Base-by-base conservation (phyloP, 2,113 vertebrate genomes). In the Nannobrachium achirus region DNA sequence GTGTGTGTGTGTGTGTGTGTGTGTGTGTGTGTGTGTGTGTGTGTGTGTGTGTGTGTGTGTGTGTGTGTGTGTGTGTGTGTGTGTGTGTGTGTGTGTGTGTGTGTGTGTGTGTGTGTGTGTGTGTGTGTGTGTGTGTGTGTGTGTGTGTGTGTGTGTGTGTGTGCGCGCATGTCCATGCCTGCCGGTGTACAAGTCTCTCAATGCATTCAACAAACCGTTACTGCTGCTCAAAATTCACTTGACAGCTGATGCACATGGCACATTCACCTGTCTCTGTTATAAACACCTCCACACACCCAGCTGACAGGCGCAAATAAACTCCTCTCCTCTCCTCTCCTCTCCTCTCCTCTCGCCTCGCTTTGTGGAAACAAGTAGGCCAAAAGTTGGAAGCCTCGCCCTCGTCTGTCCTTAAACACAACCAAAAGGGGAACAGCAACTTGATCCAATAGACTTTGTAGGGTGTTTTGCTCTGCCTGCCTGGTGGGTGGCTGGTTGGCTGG, bases 381-480 rank as follows among this genome's bases (percentile, higher is more conserved):
- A 86, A 86, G 86, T 81, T 80, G 77, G 69, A 82, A 83, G 77
- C 76, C 77, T 69, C 39, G 72, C 82, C 76, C 77, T 69, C 39
- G 72, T 82, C 82, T 71, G 59, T 53, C 73, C 62, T 85, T 75
- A 56, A 68, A 82, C 65, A 16, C 81, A 79, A 92, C n/a, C 89
- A 92, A 91, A 91, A 68, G 61, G 45, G 72, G 48, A 71, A 2
- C 15, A 73, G 87, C 79, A 91, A 89, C 76, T 66, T 63, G 83
- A 90, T 87, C 86, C 76, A 57, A 50, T 60, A 20, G 74, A 82
- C 65, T 73, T 60, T 78, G 66, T 9, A 57, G 63, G 4, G 62
- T 33, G 56, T 69, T 79, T 60, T 66, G 25, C 52, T 0, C 49
- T 49, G 38, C 38, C 19, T 7, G 20, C 38, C 19, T 7, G 20